These are phyloP conservation scores for Pygocentrus nattereri DNA, from an alignment of 2,797 vertebrate species.

Conservation along the genomic window DNA sequence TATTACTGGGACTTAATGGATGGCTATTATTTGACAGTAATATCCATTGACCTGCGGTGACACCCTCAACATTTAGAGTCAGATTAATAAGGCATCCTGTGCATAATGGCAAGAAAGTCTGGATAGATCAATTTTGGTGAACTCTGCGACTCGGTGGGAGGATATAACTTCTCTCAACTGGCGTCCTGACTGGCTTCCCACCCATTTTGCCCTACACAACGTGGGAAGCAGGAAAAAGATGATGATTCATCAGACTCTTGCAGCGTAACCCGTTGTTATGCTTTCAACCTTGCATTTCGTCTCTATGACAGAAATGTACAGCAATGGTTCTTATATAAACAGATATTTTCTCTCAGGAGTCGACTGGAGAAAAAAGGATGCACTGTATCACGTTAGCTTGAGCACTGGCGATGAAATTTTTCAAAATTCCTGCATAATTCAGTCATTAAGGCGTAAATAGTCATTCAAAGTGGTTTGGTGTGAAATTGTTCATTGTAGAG, in stretches of 20 bases:
- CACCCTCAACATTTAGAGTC: conserved; percentile 2
- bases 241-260: neutral
- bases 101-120: neutral
- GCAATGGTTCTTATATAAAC: too few species aligned
- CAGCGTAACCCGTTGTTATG: neutral
- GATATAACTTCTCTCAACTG: neutral
- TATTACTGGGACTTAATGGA: conserved; percentile 17
- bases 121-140: neutral
- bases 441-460: too few species aligned
- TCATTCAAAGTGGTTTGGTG: too few species aligned
- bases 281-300: neutral
- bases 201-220: neutral
- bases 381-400: too few species aligned
- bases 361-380: too few species aligned
- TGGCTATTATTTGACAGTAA: conserved; percentile 27
- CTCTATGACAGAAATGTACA: too few species aligned
- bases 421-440: too few species aligned
- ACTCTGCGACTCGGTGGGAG: neutral
- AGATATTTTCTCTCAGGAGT: neutral
- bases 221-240: neutral
- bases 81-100: conserved; percentile 19
- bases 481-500: too few species aligned
- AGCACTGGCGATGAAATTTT: too few species aligned
- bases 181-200: neutral
- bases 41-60: conserved; percentile 23